Conservation (phyloP, 2,888 invertebrate species). For the Caenorhabditis japonica region DNA sequence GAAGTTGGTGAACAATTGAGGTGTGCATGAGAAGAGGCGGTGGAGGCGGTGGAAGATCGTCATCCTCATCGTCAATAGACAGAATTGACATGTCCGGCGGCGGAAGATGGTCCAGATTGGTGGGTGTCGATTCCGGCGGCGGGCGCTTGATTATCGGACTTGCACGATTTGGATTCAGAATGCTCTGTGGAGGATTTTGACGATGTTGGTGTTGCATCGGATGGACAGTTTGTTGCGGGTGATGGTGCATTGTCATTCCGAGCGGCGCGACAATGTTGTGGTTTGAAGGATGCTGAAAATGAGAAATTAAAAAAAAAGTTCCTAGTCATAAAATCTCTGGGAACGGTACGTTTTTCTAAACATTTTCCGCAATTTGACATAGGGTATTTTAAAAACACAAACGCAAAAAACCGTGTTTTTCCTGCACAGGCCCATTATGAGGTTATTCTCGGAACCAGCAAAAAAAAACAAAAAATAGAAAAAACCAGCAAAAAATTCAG, state of each 20-base stretch:
- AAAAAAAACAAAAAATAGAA: no score
- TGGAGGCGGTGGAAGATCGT: slow-evolving; percentile 73
- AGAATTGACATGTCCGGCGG: slow-evolving; percentile 62
- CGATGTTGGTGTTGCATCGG: slow-evolving; percentile 15
- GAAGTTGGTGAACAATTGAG: slow-evolving; percentile 65
- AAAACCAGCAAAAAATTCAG: no score
- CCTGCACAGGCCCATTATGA: no score
- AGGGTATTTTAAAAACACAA: no score
- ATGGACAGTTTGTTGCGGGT: slow-evolving; percentile 28
- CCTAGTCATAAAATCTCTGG: no score
- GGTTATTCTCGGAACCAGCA: no score
- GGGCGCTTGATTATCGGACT: slow-evolving; percentile 36
- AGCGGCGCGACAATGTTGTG: slow-evolving; percentile 41
- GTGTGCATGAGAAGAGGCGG: slow-evolving; percentile 68
- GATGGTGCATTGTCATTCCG: slow-evolving; percentile 56
- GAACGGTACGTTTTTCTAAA: no score
- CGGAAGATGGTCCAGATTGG: slow-evolving; percentile 49
- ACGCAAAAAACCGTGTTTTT: no score
- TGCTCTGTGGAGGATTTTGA: background rate
- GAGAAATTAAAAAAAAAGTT: no score
- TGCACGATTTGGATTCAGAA: background rate
- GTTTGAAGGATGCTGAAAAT: slow-evolving; percentile 31
- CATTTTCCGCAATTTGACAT: no score
- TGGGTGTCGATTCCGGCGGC: slow-evolving; percentile 5
- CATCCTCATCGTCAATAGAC: slow-evolving; percentile 70